Percentiles rank a stretch among this genome's conserved stretches.
Conservation (phyloP, 2,113 vertebrate species). For the Notarius quadriscutis region DNA sequence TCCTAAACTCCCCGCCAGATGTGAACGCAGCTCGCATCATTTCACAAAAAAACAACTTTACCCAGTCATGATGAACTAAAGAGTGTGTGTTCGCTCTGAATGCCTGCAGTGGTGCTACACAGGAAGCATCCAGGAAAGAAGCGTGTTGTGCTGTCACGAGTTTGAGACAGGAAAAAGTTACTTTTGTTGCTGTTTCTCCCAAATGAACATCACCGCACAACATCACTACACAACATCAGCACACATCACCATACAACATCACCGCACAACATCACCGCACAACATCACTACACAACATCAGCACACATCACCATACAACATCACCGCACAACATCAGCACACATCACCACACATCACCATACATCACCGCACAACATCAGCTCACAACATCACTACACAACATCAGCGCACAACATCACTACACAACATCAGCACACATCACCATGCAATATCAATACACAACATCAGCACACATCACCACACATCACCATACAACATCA, state of each 20-base stretch:
- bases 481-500: neutral
- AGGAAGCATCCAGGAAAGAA: neutral
- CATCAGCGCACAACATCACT: neutral
- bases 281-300: too few species aligned
- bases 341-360: too few species aligned
- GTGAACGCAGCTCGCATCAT: slow-evolving; percentile 67
- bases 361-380: too few species aligned
- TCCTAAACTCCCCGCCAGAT: slow-evolving; percentile 73
- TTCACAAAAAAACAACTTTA: slow-evolving; percentile 61
- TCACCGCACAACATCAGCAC: too few species aligned
- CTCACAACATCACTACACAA: too few species aligned
- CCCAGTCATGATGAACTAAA: slow-evolving; percentile 60
- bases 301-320: too few species aligned
- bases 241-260: too few species aligned
- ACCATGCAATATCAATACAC: too few species aligned
- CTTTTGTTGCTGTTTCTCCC: neutral
- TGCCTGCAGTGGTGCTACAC: slow-evolving; percentile 17
- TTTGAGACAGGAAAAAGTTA: neutral
- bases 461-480: neutral
- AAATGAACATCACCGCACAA: neutral
- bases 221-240: neutral
- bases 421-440: neutral
- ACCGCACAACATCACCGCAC: too few species aligned
- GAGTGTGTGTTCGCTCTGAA: slow-evolving; percentile 46
- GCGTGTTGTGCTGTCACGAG: neutral